A percentile compares a stretch with the other conserved stretches of the same genome.
These are phyloP conservation scores for Leptinotarsa defecta DNA, from an alignment of 1,140 invertebrate genomes.

Conservation along the genomic window DNA sequence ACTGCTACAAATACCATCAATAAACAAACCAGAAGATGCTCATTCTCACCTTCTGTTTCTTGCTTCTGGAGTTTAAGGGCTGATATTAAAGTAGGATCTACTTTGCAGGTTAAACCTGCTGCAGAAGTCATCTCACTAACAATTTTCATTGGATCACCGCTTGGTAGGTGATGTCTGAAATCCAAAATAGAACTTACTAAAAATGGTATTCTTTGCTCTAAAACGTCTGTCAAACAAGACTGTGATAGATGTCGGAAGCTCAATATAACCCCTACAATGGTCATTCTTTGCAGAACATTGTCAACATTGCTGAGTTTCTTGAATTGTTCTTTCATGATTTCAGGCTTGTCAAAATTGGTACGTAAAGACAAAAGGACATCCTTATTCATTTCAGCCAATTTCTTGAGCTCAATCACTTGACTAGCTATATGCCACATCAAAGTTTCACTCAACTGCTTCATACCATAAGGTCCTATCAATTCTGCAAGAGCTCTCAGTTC, in stretches of 20 bases:
- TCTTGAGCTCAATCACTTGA: constrained; percentile 96
- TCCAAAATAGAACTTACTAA: constrained; percentile 92
- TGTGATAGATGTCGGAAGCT: constrained; percentile 94
- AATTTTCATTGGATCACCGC: constrained; percentile 87
- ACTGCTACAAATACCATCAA: constrained; percentile 99
- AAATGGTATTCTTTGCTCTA: constrained; percentile 96
- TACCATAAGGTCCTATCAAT: constrained; percentile 97
- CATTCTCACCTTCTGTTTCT: constrained; percentile 76
- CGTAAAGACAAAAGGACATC: constrained; percentile 87
- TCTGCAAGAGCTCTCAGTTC: constrained; percentile 96
- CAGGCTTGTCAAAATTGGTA: constrained; percentile 96
- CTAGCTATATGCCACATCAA: constrained; percentile 98
- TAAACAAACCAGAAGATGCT: constrained; percentile 92
- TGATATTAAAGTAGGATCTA: constrained; percentile 91
- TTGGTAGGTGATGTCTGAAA: constrained; percentile 90
- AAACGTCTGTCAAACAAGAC: constrained; percentile 89
- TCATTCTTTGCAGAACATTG: constrained; percentile 94
- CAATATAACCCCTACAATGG: constrained; percentile 96
- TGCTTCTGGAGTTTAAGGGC: constrained; percentile 86
- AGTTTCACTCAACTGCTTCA: constrained; percentile 95
- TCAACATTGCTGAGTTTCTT: constrained; percentile 89
- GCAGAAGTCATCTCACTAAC: constrained; percentile 97
- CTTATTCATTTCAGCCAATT: constrained; percentile 89
- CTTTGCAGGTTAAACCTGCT: constrained; percentile 88
- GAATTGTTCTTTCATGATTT: constrained; percentile 98